Base-by-base conservation (phyloP, 2,113 vertebrate species). In the Catharus bicknelli region DNA sequence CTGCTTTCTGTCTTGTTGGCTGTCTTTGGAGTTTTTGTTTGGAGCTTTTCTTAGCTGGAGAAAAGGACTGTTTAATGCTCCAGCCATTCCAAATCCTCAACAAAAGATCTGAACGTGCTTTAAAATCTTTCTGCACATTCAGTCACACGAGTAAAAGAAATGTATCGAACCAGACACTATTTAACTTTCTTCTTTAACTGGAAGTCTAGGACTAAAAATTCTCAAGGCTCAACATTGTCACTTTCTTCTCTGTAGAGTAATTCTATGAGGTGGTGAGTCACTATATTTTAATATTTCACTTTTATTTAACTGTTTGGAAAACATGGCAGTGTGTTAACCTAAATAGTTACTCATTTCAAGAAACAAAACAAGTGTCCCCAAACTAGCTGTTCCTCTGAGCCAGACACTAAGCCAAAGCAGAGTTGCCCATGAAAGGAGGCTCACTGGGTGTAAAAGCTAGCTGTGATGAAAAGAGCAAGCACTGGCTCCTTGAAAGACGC, bases 401-500 rank as follows among this genome's bases (percentile, higher is more conserved):
- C 25, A 30, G 47, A 32, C 58, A 47, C 13, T 59, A 38, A 86
- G 64, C 45, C 69, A 36, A 40, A n/a, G 43, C 54, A 30, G 48
- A 59, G 42, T 6, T 83, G 54, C 34, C 47, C 15, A 1, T 36
- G 38, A 70, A 42, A 54, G 50, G 63, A 69, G 20, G 18, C 43
- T 87, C 0, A 0, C 20, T 21, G 62, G 8, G 30, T 51, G 9
- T 32, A 47, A 67, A 34, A 80, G 25, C 59, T 79, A 25, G 45
- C 86, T 38, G 62, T 61, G 50, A 25, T 30, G 53, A 38, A 75
- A 64, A 70, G 19, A 74, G 22, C 55, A 36, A 38, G 11, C 7
- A 4, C 54, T 6, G 18, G 15, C 54, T 83, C 75, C 58, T 68
- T 53, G n/a, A 1, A 4, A 32, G 50, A 14, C 0, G 0, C 43